These are phyloP conservation scores for Tethya wilhelma DNA, from an alignment of 37 sponge, comb jelly and placozoan species.

Conservation along the genomic window DNA sequence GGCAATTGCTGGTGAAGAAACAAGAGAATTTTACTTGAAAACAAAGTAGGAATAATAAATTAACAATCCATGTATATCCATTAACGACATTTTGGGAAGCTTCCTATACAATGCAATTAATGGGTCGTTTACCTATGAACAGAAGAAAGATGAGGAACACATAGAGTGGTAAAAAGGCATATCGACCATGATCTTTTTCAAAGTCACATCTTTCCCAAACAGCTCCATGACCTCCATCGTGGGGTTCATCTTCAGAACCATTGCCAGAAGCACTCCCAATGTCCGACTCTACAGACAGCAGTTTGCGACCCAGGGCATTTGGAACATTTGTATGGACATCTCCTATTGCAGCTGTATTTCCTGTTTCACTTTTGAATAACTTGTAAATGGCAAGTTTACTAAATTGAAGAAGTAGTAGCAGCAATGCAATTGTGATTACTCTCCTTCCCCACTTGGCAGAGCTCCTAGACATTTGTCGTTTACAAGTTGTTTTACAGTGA, in stretches of 20 bases:
- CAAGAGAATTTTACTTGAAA: not conserved
- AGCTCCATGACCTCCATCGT: slow-evolving; percentile 10
- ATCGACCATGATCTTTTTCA: slow-evolving; percentile 27
- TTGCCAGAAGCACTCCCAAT: no score
- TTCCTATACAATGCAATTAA: not conserved
- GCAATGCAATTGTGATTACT: not conserved
- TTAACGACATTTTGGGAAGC: not conserved
- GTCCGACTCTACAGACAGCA: no score
- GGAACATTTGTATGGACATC: no score
- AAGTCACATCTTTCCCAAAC: slow-evolving; percentile 72
- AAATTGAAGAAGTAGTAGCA: not conserved
- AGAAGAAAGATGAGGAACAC: slow-evolving; percentile 44
- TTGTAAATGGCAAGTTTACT: not conserved
- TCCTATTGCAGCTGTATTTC: not conserved
- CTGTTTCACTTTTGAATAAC: not conserved
- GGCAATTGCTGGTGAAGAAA: slow-evolving; percentile 58
- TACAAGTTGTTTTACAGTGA: no score
- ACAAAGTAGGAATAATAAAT: no score
- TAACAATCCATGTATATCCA: not conserved
- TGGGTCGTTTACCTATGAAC: slow-evolving; percentile 47
- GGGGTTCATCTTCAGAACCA: no score
- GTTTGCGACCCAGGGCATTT: not conserved
- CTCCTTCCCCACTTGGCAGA: slow-evolving; percentile 3
- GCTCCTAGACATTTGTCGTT: no score
- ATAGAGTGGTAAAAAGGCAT: slow-evolving; percentile 49